Percentiles rank a stretch among this genome's conserved stretches.
These are phyloP conservation scores for Dolomedes plantarius DNA, from an alignment of 2,888 invertebrate genomes.

Conservation along the genomic window DNA sequence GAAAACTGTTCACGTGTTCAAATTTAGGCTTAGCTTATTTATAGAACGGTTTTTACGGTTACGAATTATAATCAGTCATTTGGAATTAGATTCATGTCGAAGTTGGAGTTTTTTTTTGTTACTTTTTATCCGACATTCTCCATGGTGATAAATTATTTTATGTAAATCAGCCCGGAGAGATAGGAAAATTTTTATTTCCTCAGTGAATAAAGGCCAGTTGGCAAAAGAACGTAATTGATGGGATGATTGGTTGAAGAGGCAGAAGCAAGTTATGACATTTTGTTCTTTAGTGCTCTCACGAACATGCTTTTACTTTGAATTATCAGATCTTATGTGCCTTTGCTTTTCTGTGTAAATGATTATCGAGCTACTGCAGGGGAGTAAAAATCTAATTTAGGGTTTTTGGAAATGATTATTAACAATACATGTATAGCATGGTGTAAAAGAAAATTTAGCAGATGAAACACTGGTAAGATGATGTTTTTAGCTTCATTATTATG, in stretches of 20 bases:
- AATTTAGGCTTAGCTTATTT: not conserved
- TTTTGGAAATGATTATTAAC: not conserved
- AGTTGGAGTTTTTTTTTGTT: not conserved
- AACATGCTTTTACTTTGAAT: not conserved
- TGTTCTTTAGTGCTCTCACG: not conserved
- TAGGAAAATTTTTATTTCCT: not conserved
- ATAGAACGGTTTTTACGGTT: not conserved
- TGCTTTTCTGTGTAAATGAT: not conserved
- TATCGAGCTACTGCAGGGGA: not conserved
- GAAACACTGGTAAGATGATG: no score
- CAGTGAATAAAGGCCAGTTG: not conserved
- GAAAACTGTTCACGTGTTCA: not conserved
- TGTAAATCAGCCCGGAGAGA: not conserved
- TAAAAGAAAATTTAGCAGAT: no score
- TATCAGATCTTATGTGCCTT: not conserved
- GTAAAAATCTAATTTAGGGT: not conserved
- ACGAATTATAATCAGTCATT: not conserved
- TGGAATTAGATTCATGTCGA: not conserved
- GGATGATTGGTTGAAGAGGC: not conserved
- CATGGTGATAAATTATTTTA: slow-evolving; percentile 13
- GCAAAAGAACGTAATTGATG: not conserved
- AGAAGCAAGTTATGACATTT: not conserved
- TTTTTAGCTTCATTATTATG: no score
- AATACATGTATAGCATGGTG: not conserved
- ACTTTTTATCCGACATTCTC: no score